These are phyloP conservation scores for Salarias fasciatus DNA, from an alignment of 2,797 vertebrate genomes.

Conservation along the genomic window DNA sequence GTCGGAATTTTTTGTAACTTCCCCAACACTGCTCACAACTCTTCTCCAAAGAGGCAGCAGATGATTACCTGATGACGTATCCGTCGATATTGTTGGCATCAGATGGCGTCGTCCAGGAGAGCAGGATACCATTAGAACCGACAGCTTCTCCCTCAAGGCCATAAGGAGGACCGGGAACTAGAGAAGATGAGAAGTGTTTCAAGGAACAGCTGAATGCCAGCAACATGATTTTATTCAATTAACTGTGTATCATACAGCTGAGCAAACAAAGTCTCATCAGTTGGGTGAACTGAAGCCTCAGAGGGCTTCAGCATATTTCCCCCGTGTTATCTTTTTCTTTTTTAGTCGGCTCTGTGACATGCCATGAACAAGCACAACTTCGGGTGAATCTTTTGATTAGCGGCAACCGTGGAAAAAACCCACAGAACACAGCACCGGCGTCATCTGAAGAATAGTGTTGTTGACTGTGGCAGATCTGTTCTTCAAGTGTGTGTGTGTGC, in stretches of 20 bases:
- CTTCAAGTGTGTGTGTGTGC: slow-evolving; percentile 9
- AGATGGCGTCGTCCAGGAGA: slow-evolving; percentile 88
- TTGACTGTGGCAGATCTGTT: slow-evolving; percentile 8
- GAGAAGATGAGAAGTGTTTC: background rate
- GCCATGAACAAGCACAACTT: background rate
- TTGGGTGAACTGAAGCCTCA: background rate
- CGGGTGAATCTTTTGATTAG: slow-evolving; percentile 1
- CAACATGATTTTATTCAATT: slow-evolving; percentile 6
- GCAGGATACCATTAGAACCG: slow-evolving; percentile 95
- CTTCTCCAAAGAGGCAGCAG: no score
- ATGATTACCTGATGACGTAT: slow-evolving; percentile 85
- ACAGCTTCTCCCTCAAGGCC: slow-evolving; percentile 89
- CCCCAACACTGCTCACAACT: no score
- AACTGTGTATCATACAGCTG: background rate
- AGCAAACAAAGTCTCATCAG: background rate
- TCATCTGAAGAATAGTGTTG: slow-evolving; percentile 36
- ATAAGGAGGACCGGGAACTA: slow-evolving; percentile 83
- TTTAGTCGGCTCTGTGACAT: slow-evolving; percentile 2
- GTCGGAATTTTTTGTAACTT: no score
- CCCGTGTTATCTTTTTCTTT: slow-evolving; percentile 1
- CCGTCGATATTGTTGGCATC: slow-evolving; percentile 80
- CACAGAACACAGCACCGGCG: background rate
- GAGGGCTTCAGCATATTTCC: slow-evolving; percentile 5
- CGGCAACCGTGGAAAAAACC: background rate
- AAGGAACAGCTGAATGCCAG: slow-evolving; percentile 5